phyloP scores from a whole-genome alignment of 2,888 invertebrate genomes.

The Sphinx pinastri region DNA sequence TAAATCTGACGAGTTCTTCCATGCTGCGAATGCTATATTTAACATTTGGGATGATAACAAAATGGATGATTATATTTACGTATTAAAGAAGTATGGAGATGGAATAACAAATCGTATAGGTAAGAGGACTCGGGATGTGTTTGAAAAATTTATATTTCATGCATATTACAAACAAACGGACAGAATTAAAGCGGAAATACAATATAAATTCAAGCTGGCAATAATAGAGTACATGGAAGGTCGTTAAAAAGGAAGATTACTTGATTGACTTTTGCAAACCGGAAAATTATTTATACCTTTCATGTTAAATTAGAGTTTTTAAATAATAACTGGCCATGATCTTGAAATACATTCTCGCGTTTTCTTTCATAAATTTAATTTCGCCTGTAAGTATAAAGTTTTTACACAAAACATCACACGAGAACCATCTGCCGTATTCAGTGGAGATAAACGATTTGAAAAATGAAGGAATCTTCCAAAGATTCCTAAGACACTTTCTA shows the following conservation, averaged over 20 bases:
- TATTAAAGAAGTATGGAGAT: constrained; percentile 53
- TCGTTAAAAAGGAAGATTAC: constrained; percentile 39
- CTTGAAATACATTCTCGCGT: constrained; percentile 25
- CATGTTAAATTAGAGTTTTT: too few species aligned
- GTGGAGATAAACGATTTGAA: constrained; percentile 16
- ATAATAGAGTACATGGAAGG: constrained; percentile 53
- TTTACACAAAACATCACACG: not conserved
- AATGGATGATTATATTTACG: constrained; percentile 62
- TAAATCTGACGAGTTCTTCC: constrained; percentile 51
- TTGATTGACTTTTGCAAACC: constrained; percentile 35
- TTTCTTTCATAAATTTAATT: constrained; percentile 29
- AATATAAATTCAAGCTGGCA: constrained; percentile 55
- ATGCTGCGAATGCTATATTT: constrained; percentile 57
- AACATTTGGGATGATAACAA: constrained; percentile 43
- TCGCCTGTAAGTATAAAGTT: constrained; percentile 25
- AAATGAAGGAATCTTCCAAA: constrained; percentile 53
- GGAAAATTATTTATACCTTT: constrained; percentile 40
- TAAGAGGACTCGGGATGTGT: constrained; percentile 49
- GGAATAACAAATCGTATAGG: constrained; percentile 45
- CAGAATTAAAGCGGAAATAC: constrained; percentile 43
- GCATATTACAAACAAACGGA: constrained; percentile 47
- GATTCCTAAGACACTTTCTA: constrained; percentile 54
- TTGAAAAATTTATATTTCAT: constrained; percentile 51
- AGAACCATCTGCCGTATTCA: not conserved
- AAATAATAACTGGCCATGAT: constrained; percentile 9